Percentiles rank a stretch among this genome's conserved stretches.
These are phyloP conservation scores for Samia ricini DNA, from an alignment of 1,140 invertebrate species.

Conservation along the genomic window DNA sequence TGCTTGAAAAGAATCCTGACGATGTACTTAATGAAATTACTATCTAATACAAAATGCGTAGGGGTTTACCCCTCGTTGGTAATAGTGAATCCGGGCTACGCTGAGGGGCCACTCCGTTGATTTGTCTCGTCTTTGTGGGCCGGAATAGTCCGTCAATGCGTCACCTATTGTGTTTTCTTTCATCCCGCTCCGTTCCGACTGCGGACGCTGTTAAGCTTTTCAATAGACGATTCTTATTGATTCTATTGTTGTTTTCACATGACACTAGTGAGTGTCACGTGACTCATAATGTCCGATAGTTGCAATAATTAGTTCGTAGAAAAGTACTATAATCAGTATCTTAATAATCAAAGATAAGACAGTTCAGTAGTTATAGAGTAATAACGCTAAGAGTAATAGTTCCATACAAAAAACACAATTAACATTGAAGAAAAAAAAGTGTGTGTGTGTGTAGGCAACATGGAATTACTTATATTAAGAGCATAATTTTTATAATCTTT, in stretches of 20 bases:
- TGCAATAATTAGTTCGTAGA: neutral
- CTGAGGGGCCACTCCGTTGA: conserved; percentile 21
- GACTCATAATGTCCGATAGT: neutral
- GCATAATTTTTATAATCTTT: too few relatives aligned
- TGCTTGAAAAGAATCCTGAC: conserved; percentile 10
- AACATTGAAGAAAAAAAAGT: too few relatives aligned
- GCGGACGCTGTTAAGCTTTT: neutral
- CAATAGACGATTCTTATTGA: neutral
- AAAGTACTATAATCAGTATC: too few relatives aligned
- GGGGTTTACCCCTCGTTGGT: neutral
- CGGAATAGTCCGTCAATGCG: conserved; percentile 27
- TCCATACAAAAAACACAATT: too few relatives aligned
- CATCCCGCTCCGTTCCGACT: neutral
- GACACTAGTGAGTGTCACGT: neutral
- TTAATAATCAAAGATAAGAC: too few relatives aligned
- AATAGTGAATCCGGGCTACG: conserved; percentile 1
- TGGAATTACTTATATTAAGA: too few relatives aligned
- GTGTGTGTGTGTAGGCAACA: too few relatives aligned
- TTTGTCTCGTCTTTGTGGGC: conserved; percentile 32
- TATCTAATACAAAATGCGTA: conserved; percentile 10
- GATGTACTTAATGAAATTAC: conserved; percentile 29
- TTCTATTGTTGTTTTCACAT: neutral
- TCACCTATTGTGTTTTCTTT: conserved; percentile 23
- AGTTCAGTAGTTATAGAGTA: too few relatives aligned
- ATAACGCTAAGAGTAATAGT: too few relatives aligned